phyloP scores from a whole-genome alignment of 1,140 invertebrate species.

The Lasaia peninsularis region DNA sequence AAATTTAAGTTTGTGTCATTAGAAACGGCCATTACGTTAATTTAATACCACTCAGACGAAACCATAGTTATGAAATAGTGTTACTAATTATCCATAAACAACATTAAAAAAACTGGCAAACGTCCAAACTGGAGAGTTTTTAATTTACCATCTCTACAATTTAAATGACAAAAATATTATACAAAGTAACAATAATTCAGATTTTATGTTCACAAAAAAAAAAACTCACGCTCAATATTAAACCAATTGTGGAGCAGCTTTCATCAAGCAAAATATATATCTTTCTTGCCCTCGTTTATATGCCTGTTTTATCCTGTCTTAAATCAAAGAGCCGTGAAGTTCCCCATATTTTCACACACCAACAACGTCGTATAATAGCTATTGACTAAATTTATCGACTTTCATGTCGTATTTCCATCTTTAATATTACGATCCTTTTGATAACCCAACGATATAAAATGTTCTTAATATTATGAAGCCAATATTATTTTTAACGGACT shows the following conservation, averaged over 20 bases:
- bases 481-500: constrained; percentile 9
- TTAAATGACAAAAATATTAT: not conserved
- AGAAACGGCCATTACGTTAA: too few relatives aligned
- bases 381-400: constrained; percentile 73
- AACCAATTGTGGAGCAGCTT: not conserved
- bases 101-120: too few relatives aligned
- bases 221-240: not conserved
- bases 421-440: constrained; percentile 42
- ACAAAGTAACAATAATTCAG: not conserved
- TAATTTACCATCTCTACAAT: not conserved
- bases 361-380: constrained; percentile 70
- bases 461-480: not conserved
- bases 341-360: constrained; percentile 68
- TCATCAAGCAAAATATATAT: constrained; percentile 1
- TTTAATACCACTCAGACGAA: too few relatives aligned
- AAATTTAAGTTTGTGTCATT: too few relatives aligned
- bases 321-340: constrained; percentile 68
- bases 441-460: constrained; percentile 18
- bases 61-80: too few relatives aligned
- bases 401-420: constrained; percentile 66
- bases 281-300: not conserved
- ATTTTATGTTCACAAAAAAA: not conserved
- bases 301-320: constrained; percentile 34
- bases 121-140: too few relatives aligned
- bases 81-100: too few relatives aligned